These are phyloP conservation scores for Ecdyonurus torrentis DNA, from an alignment of 2,888 invertebrate species.

Conservation along the genomic window DNA sequence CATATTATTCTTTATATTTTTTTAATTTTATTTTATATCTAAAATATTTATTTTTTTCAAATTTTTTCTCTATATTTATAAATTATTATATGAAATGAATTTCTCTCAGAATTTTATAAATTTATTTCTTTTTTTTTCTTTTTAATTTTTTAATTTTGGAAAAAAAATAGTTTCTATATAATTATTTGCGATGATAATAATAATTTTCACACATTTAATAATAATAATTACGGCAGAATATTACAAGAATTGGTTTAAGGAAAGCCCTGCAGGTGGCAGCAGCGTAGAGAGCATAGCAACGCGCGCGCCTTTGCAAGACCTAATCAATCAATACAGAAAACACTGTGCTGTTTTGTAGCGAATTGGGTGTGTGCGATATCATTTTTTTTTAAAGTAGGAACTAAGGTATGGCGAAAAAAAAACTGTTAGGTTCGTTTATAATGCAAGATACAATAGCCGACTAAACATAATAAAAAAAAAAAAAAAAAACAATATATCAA, in stretches of 20 bases:
- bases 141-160: not conserved
- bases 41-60: not conserved
- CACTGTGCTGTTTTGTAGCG: not conserved
- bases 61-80: not conserved
- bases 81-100: not conserved
- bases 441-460: no score
- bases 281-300: not conserved
- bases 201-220: no score
- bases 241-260: constrained; percentile 13
- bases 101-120: not conserved
- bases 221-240: not conserved
- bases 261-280: constrained; percentile 14
- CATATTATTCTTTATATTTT: not conserved
- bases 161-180: not conserved
- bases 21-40: not conserved
- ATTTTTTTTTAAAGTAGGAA: not conserved
- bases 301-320: not conserved
- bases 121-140: not conserved
- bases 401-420: not conserved
- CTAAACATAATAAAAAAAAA: no score
- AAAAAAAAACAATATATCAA: no score
- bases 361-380: not conserved
- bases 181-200: no score
- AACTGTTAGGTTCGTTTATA: not conserved
- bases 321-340: not conserved